phyloP scores from a whole-genome alignment of 2,888 invertebrate species.

The Ligdia adustata region DNA sequence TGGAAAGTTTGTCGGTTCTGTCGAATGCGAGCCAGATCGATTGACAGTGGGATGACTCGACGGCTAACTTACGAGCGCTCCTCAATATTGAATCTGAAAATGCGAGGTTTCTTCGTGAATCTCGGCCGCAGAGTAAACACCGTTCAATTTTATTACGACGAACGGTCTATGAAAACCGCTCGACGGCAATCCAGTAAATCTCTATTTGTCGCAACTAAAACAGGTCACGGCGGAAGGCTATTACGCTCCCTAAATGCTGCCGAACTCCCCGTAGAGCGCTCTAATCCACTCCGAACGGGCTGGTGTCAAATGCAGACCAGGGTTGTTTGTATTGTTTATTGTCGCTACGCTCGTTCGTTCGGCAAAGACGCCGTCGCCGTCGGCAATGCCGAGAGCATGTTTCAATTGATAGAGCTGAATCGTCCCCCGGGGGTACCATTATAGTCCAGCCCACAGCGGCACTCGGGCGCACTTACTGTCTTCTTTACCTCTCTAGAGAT shows the following conservation, averaged over 20 bases:
- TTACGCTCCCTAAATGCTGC: slow-evolving; percentile 82
- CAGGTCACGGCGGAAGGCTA: slow-evolving; percentile 82
- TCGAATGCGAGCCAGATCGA: slow-evolving; percentile 57
- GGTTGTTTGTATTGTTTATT: slow-evolving; percentile 84
- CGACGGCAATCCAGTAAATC: slow-evolving; percentile 79
- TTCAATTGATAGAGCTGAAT: slow-evolving; percentile 73
- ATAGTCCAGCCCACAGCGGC: slow-evolving; percentile 59
- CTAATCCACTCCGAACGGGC: slow-evolving; percentile 81
- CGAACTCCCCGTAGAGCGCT: slow-evolving; percentile 80
- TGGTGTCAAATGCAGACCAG: slow-evolving; percentile 82
- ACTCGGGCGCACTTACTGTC: slow-evolving; percentile 62
- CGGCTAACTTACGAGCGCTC: slow-evolving; percentile 49
- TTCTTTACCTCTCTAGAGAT: slow-evolving; percentile 48
- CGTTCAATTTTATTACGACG: slow-evolving; percentile 76
- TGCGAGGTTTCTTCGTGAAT: slow-evolving; percentile 52
- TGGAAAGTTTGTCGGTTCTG: slow-evolving; percentile 66
- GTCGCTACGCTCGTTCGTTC: slow-evolving; percentile 75
- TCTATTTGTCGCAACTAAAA: slow-evolving; percentile 83
- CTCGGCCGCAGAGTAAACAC: slow-evolving; percentile 68
- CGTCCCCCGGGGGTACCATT: slow-evolving; percentile 56
- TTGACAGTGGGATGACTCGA: slow-evolving; percentile 53
- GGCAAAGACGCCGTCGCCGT: slow-evolving; percentile 70
- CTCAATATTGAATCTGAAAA: slow-evolving; percentile 47
- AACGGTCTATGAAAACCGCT: slow-evolving; percentile 68
- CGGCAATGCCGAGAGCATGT: slow-evolving; percentile 63